Evolutionary conservation across 2,797 vertebrate species (phyloP).

Genomic region (Limnodromus scolopaceus): DNA sequence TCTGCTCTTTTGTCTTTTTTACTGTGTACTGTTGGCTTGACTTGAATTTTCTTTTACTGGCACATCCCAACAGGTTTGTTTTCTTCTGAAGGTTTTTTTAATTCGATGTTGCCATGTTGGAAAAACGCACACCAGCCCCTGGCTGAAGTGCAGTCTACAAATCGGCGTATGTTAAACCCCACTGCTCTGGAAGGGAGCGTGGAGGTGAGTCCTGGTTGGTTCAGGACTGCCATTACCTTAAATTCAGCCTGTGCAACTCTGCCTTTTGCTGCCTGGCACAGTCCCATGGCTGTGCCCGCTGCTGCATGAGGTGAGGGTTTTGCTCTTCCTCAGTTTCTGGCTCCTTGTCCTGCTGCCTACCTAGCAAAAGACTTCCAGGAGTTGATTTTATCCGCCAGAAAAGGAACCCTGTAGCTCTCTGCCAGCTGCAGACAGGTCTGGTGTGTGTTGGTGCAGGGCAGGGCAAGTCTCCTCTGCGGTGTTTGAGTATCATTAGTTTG

Average conservation of each 20-base stretch:
- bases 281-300: fast-evolving
- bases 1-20: background rate
- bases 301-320: background rate
- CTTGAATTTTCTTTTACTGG: background rate
- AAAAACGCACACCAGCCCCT: background rate
- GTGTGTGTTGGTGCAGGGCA: background rate
- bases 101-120: background rate
- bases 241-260: background rate
- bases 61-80: background rate
- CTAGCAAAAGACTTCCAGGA: background rate
- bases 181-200: background rate
- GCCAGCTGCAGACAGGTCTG: fast-evolving
- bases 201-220: background rate
- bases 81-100: background rate
- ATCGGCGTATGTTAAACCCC: fast-evolving
- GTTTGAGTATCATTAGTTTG: fast-evolving
- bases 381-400: background rate
- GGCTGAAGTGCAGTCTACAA: background rate
- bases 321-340: background rate
- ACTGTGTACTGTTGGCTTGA: background rate
- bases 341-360: background rate
- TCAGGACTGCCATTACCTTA: background rate
- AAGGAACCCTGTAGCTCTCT: background rate
- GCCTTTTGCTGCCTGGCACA: background rate
- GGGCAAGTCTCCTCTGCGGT: background rate